Evolutionary conservation across 2,797 vertebrate species (phyloP).

Genomic region (Stomatorhinus walkeri): DNA sequence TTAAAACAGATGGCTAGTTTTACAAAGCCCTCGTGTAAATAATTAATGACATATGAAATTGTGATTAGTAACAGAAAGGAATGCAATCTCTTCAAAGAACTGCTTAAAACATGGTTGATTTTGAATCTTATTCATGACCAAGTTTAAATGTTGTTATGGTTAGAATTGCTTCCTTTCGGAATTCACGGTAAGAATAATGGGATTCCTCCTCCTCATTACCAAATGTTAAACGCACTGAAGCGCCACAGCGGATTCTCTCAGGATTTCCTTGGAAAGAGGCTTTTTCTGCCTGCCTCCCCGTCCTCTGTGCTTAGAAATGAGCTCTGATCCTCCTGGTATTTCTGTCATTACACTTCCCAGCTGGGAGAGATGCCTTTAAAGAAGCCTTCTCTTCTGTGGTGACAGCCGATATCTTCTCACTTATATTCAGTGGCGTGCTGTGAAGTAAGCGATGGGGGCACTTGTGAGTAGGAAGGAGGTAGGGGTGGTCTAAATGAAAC

Average conservation of each 20-base stretch:
- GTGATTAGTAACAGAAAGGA: not conserved
- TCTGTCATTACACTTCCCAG: conserved; percentile 1
- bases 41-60: not conserved
- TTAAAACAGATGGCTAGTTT: not conserved
- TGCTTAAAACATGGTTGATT: not conserved
- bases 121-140: not conserved
- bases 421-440: not conserved
- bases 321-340: conserved; percentile 1
- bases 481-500: not conserved
- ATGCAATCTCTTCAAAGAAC: not conserved
- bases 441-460: not conserved
- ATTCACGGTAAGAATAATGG: not conserved
- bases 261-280: conserved; percentile 1
- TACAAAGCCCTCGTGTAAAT: not conserved
- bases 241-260: not conserved
- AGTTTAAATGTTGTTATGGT: not conserved
- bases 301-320: not conserved
- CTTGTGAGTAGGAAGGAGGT: not conserved
- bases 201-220: conserved; percentile 20
- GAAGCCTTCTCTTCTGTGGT: not conserved
- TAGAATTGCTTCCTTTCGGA: conserved; percentile 10
- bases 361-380: conserved; percentile 12
- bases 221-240: conserved; percentile 15
- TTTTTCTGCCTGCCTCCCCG: not conserved
- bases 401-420: conserved; percentile 6